Evolutionary conservation across 2,797 vertebrate species (phyloP).

Genomic region (Nyctalus aviator): DNA sequence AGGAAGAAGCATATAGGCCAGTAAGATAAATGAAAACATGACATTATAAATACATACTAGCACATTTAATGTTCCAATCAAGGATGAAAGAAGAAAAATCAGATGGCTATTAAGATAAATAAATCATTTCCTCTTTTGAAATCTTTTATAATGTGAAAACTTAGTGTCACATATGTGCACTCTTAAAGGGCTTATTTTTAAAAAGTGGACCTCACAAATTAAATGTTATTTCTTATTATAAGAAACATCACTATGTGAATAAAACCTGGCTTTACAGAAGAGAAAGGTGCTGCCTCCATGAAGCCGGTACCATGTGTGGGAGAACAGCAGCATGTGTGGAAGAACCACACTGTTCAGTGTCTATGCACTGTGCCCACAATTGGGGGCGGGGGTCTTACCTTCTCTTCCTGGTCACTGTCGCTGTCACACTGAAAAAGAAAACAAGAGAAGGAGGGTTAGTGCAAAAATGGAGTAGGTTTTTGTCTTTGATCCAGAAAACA

Average conservation of each 20-base stretch:
- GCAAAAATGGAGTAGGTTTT: constrained; percentile 37
- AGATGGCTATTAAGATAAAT: constrained; percentile 31
- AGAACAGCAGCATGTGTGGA: background rate
- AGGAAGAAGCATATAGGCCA: background rate
- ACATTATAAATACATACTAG: background rate
- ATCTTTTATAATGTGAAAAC: background rate
- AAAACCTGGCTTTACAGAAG: background rate
- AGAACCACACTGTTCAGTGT: background rate
- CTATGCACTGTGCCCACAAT: background rate
- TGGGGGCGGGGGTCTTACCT: constrained; percentile 89
- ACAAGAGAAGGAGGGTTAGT: constrained; percentile 73
- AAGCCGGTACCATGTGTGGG: background rate
- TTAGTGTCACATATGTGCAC: background rate
- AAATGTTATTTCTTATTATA: background rate
- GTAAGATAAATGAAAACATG: constrained; percentile 13
- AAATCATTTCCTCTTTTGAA: constrained; percentile 1
- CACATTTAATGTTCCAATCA: background rate
- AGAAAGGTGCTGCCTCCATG: background rate
- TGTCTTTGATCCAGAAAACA: background rate
- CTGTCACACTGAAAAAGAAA: constrained; percentile 94
- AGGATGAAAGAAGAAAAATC: background rate
- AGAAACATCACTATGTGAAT: background rate
- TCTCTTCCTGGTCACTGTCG: constrained; percentile 96
- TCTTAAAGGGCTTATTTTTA: background rate
- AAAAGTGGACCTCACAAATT: background rate